These are phyloP conservation scores for Atlantisia rogersi DNA, from an alignment of 2,113 vertebrate genomes.

Conservation along the genomic window DNA sequence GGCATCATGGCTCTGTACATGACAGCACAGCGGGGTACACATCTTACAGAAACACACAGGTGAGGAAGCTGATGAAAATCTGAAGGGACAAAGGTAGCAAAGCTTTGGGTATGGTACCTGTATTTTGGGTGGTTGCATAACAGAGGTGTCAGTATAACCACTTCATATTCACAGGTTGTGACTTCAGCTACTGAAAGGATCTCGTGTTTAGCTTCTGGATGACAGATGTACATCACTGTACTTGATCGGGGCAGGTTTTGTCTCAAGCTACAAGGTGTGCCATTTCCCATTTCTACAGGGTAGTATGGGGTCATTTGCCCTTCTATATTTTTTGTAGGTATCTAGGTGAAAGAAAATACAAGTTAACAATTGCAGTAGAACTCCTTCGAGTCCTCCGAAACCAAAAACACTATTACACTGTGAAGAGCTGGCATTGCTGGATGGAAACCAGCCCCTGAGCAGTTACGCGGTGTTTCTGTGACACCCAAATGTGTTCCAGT, in stretches of 20 bases:
- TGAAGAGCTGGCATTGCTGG: neutral
- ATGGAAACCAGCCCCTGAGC: neutral
- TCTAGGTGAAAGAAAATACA: constrained; percentile 64
- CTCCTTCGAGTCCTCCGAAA: neutral
- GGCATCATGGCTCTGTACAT: neutral
- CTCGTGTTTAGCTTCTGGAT: constrained; percentile 97
- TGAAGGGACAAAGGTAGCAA: neutral
- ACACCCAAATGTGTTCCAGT: neutral
- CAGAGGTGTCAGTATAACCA: constrained; percentile 95
- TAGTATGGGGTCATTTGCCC: constrained; percentile 97
- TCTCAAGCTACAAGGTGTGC: constrained; percentile 91
- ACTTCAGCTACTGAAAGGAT: constrained; percentile 96
- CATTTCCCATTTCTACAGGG: constrained; percentile 90
- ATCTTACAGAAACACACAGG: no score
- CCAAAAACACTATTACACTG: neutral
- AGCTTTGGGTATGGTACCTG: constrained; percentile 76
- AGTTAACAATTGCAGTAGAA: neutral
- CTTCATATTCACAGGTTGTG: constrained; percentile 97
- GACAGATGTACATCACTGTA: constrained; percentile 93
- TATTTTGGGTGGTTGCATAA: constrained; percentile 95
- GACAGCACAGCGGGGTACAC: neutral
- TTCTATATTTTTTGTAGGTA: constrained; percentile 93
- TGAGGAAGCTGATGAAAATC: neutral
- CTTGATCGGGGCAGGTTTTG: constrained; percentile 87
- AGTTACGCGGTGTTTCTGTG: neutral